These are phyloP conservation scores for Orgyia antiqua DNA, from an alignment of 2,888 invertebrate genomes.

Conservation along the genomic window DNA sequence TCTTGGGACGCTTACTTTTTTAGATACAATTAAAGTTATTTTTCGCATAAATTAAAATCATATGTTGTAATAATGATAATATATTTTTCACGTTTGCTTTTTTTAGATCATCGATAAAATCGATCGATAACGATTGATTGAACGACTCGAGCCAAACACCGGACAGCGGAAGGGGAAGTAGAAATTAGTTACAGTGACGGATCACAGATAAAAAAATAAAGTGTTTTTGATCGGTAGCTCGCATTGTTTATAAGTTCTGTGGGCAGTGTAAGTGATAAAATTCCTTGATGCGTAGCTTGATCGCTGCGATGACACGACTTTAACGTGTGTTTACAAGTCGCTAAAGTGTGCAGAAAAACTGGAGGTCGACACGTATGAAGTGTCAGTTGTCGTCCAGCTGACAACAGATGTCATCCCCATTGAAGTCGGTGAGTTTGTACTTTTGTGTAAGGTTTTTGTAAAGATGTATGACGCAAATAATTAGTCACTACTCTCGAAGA, in stretches of 20 bases:
- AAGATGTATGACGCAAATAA: too few species aligned
- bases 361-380: constrained; percentile 74
- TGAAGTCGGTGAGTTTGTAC: constrained; percentile 62
- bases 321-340: constrained; percentile 31
- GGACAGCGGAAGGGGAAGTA: constrained; percentile 29
- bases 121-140: constrained; percentile 16
- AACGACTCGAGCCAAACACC: constrained; percentile 23
- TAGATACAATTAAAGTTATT: too few species aligned
- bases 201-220: constrained; percentile 19
- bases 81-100: constrained; percentile 3
- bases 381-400: constrained; percentile 76
- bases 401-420: constrained; percentile 74
- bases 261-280: constrained; percentile 19
- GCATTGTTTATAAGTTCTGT: constrained; percentile 21
- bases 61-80: too few species aligned
- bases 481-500: too few species aligned
- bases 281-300: constrained; percentile 4
- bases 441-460: not conserved
- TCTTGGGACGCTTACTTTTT: too few species aligned
- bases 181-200: constrained; percentile 24
- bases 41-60: too few species aligned
- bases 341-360: constrained; percentile 51
- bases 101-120: constrained; percentile 24
- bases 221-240: constrained; percentile 18
- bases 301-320: constrained; percentile 37